Percentiles rank a stretch among this genome's conserved stretches.
Conservation (phyloP, 2,113 vertebrate genomes). For the Probosciger aterrimus region DNA sequence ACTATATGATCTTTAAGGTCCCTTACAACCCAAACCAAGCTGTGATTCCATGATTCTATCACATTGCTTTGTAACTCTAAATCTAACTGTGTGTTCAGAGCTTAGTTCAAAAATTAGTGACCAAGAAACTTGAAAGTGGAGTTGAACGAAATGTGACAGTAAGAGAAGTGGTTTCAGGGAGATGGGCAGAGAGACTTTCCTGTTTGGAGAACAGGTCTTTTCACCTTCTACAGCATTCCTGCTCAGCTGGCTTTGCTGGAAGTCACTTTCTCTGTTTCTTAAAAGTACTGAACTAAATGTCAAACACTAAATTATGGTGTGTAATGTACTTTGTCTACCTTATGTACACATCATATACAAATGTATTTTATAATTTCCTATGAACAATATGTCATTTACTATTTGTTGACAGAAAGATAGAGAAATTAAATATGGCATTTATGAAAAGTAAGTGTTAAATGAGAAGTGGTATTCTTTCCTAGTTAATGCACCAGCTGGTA, state of each 20-base stretch:
- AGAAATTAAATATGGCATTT: not conserved
- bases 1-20: not conserved
- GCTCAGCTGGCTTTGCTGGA: not conserved
- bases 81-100: not conserved
- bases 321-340: not conserved
- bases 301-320: not conserved
- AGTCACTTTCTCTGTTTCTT: not conserved
- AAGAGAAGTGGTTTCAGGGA: not conserved
- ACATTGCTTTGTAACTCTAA: not conserved
- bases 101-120: not conserved
- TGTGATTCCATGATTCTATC: not conserved
- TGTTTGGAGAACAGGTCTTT: not conserved
- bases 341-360: not conserved
- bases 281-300: not conserved
- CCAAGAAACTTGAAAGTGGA: not conserved
- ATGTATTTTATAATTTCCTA: not conserved
- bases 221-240: not conserved
- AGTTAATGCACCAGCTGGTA: not conserved
- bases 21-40: not conserved
- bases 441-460: not conserved
- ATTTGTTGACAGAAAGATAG: not conserved
- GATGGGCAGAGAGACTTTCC: not conserved
- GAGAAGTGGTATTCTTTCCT: not conserved
- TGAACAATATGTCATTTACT: not conserved
- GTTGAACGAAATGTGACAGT: not conserved